These are phyloP conservation scores for Acrocephalus arundinaceus DNA, from an alignment of 2,113 vertebrate species.

Conservation along the genomic window DNA sequence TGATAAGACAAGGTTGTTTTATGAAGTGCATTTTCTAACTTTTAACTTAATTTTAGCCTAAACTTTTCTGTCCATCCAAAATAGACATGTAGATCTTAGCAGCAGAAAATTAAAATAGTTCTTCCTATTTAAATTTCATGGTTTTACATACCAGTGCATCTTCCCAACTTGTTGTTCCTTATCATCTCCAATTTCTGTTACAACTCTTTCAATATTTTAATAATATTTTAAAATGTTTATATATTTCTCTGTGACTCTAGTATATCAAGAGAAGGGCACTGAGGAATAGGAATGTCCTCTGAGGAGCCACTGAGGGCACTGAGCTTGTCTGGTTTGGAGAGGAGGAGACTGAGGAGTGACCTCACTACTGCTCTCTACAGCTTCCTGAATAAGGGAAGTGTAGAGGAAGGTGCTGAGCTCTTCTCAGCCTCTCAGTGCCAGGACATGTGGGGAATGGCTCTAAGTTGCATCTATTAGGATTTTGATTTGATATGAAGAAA, in stretches of 20 bases:
- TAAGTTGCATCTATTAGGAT: not conserved
- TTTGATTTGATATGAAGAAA: not conserved
- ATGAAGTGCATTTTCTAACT: not conserved
- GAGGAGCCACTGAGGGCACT: fast-evolving
- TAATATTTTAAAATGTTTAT: not conserved
- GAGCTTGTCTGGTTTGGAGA: not conserved
- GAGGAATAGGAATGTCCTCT: not conserved
- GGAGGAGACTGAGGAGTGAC: not conserved
- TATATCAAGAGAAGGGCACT: not conserved
- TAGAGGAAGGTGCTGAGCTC: not conserved
- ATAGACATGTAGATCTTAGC: not conserved
- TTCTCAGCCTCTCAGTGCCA: not conserved
- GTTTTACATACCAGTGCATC: not conserved
- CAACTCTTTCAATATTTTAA: not conserved
- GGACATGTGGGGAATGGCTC: not conserved
- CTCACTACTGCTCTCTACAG: not conserved
- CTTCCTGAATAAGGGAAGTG: not conserved
- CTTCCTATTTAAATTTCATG: not conserved
- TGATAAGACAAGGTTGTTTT: not conserved
- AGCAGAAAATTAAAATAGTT: not conserved
- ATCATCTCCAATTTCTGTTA: not conserved
- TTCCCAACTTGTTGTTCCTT: not conserved
- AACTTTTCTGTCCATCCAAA: not conserved
- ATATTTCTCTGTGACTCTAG: not conserved
- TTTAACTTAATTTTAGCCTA: not conserved